Percentiles rank a stretch among this genome's conserved stretches.
phyloP scores from a whole-genome alignment of 2,113 vertebrate genomes.

The Pungitius pungitius region DNA sequence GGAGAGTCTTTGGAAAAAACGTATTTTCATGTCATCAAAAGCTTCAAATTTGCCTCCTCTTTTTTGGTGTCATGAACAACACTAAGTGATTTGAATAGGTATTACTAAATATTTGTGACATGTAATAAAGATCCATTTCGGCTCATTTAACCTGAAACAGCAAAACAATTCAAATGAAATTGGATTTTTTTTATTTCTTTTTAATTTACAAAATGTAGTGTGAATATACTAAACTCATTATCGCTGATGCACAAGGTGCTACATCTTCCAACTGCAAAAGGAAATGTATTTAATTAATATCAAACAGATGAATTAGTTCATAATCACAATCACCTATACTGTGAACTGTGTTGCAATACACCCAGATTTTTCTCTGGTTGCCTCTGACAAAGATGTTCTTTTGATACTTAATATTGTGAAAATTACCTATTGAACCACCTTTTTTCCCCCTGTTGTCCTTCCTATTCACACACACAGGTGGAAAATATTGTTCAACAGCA shows the following conservation, averaged over 20 bases:
- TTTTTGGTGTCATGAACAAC: not conserved
- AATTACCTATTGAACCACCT: not conserved
- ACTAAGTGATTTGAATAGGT: not conserved
- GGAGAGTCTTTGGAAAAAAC: not conserved
- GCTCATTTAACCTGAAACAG: conserved; percentile 1
- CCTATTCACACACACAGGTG: not conserved
- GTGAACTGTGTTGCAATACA: not conserved
- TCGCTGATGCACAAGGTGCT: not conserved
- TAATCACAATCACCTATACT: not conserved
- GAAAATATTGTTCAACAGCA: not conserved
- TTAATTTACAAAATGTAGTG: not conserved
- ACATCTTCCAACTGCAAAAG: not conserved
- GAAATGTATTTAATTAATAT: not conserved
- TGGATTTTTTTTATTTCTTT: conserved; percentile 6
- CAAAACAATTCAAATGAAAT: not conserved
- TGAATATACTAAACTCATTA: conserved; percentile 19
- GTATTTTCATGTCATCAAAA: not conserved
- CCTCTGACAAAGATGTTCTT: not conserved
- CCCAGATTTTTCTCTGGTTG: not conserved
- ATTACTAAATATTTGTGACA: not conserved
- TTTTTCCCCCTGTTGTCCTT: not conserved
- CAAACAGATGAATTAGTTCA: conserved; percentile 7
- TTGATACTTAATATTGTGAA: not conserved
- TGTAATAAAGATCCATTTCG: conserved; percentile 1
- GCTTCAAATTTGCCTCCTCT: not conserved